Evolutionary conservation across 2,888 invertebrate genomes (phyloP), one percentile per base, ranked within the genome.

Genomic region (Pasiphila rectangulata): DNA sequence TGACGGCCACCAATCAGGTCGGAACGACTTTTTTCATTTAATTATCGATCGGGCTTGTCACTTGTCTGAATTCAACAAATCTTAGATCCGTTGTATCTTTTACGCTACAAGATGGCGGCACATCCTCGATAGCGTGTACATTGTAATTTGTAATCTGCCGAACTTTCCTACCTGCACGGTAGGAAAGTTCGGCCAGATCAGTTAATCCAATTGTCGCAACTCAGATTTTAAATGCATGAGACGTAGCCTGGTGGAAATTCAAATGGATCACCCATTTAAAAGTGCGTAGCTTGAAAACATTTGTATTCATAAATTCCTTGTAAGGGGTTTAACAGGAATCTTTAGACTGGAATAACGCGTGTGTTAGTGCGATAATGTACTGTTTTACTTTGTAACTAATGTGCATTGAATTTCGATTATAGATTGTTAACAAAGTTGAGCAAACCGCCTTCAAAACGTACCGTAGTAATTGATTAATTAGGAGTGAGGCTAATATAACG

Each of bases 1-100:
- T 86, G 86, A 79, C 79, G 75, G 69, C 52, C 56, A 63, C 69
- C 73, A 86, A 87, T 84, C 87, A 87, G 87, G 79, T 74, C 82
- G 87, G 85, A 87, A 88, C 87, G 82, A 62, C 69, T 75, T 81
- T 81, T 83, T 83, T 77, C 71, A 71, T 72, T 73, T 69, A 69
- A 78, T 78, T 79, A 79, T 80, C 65, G 68, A 75, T 75, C 69
- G 68, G 69, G 72, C 67, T 69, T 72, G 68, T 64, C 54, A 30
- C 29, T 30, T 30, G 16, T 6, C 21, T 16, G 52, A 56, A 54
- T 52, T 50, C 49, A 5, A 10, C 17, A 46, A 30, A 46, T 40
- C 40, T 52, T 32, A 46, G 54, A 51, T 49, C 10, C 13, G 50
- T 44, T 46, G 52, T 38, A 27, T 46, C 30, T 49, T 32, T 38